Evolutionary conservation across 2,888 invertebrate species (phyloP).

Genomic region (Amiota mariae): DNA sequence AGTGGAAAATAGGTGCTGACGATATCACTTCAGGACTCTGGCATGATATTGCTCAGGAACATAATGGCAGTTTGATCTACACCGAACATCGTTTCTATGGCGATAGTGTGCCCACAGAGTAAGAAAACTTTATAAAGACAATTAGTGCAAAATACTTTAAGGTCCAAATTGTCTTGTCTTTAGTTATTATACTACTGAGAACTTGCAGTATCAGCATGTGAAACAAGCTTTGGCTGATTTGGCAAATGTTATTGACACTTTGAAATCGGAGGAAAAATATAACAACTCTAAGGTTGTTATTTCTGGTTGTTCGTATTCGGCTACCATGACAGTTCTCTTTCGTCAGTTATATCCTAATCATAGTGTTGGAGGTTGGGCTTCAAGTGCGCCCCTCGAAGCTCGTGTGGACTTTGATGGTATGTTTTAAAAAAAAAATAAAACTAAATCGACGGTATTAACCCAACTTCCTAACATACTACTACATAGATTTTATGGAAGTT

Average conservation of each 20-base stretch:
- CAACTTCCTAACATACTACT: not conserved
- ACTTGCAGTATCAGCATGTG: slow-evolving; percentile 77
- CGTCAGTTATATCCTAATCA: slow-evolving; percentile 78
- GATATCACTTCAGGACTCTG: slow-evolving; percentile 78
- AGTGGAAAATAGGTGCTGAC: slow-evolving; percentile 78
- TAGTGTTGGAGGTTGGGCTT: slow-evolving; percentile 76
- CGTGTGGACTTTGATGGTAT: slow-evolving; percentile 76
- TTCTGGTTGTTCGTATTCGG: slow-evolving; percentile 79
- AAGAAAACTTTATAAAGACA: slow-evolving; percentile 57
- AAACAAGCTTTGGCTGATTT: slow-evolving; percentile 80
- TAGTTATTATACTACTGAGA: slow-evolving; percentile 66
- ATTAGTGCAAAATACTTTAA: not conserved
- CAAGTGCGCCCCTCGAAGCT: slow-evolving; percentile 78
- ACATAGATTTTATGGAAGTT: slow-evolving; percentile 57
- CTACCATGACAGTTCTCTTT: slow-evolving; percentile 79
- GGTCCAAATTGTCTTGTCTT: not conserved
- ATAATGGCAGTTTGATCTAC: slow-evolving; percentile 79
- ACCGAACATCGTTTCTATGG: slow-evolving; percentile 89
- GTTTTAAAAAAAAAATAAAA: not conserved
- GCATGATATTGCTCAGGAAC: slow-evolving; percentile 75
- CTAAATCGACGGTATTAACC: no score
- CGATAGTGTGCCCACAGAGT: slow-evolving; percentile 80
- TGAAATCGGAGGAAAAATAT: slow-evolving; percentile 54
- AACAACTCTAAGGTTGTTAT: slow-evolving; percentile 73
- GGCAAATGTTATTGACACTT: slow-evolving; percentile 76